Evolutionary conservation across 2,888 invertebrate genomes (phyloP), one percentile per base, ranked within the genome.

Genomic region (Amphipoea lucens): DNA sequence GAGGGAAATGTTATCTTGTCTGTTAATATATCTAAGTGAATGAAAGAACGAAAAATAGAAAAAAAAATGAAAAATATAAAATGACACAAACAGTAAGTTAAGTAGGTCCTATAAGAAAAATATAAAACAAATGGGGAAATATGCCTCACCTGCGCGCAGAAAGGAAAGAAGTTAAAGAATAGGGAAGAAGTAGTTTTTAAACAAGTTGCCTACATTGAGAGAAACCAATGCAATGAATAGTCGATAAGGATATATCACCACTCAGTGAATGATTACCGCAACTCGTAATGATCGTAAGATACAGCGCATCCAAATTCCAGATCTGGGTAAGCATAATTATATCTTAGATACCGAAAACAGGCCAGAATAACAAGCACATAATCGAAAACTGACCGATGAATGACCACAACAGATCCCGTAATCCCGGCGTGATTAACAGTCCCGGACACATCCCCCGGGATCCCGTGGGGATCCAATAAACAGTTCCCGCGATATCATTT

Each of bases 401-500:
- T 91, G 79, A 90, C 92, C 90, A 89, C 71, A 86, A 77, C 75
- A 74, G 79, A 84, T 86, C 87, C 72, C 60, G 76, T 78, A 88
- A 89, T 87, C 87, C 79, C 81, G 84, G 81, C 89, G 90, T 91
- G 93, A 93, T 93, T 93, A 94, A 93, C 92, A 90, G 88, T 88
- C 87, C 89, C 87, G 84, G 89, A 89, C 90, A 83, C 78, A 82
- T 89, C 91, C 90, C 91, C 73, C 78, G 91, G 92, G 90, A 92
- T 92, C 92, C 91, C 85, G 74, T 54, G 86, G 71, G 83, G 76
- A 85, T 83, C 76, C 86, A 92, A 93, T 93, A 93, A 92, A 91
- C 91, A 90, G 86, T 82, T 90, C 90, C 90, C 88, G 91, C 89
- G 88, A 90, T 90, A 92, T 92, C 94, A 93, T 94, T 94, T 94